Evolutionary conservation across 2,888 invertebrate species (phyloP).

Genomic region (Panzeria rudis): DNA sequence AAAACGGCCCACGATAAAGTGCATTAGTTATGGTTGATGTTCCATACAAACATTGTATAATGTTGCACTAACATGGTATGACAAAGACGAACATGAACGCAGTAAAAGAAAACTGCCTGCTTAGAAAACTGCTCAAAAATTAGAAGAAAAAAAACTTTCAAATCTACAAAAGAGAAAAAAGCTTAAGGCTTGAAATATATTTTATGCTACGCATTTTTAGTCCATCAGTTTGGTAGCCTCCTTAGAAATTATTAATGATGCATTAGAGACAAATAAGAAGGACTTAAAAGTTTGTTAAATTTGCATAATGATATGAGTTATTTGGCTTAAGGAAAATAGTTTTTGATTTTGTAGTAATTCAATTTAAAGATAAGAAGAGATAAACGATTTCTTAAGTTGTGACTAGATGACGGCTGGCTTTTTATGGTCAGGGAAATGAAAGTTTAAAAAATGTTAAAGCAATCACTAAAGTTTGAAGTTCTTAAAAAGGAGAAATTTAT

Average conservation of each 20-base stretch:
- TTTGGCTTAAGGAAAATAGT: conserved; percentile 3
- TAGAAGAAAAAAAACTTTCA: neutral
- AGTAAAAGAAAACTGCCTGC: conserved; percentile 10
- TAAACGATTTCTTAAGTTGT: conserved; percentile 1
- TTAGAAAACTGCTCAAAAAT: conserved; percentile 13
- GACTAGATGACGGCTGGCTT: neutral
- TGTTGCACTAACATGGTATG: conserved; percentile 58
- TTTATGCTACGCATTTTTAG: conserved; percentile 45
- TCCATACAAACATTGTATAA: conserved; percentile 40
- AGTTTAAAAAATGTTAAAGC: neutral
- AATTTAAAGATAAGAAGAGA: neutral
- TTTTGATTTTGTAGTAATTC: neutral
- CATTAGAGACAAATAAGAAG: conserved; percentile 46
- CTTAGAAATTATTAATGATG: conserved; percentile 57
- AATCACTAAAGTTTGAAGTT: neutral
- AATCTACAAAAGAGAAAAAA: neutral
- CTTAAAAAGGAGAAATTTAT: neutral
- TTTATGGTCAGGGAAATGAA: conserved; percentile 4
- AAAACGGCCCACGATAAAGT: conserved; percentile 37
- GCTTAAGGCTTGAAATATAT: conserved; percentile 38
- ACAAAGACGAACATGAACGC: conserved; percentile 39
- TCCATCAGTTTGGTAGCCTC: conserved; percentile 58
- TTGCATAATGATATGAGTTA: conserved; percentile 58
- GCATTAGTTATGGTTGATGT: conserved; percentile 62
- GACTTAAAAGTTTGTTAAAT: conserved; percentile 43